Percentiles rank a stretch among this genome's conserved stretches.
phyloP scores from a whole-genome alignment of 2,797 vertebrate genomes.

The Sardinella longiceps region DNA sequence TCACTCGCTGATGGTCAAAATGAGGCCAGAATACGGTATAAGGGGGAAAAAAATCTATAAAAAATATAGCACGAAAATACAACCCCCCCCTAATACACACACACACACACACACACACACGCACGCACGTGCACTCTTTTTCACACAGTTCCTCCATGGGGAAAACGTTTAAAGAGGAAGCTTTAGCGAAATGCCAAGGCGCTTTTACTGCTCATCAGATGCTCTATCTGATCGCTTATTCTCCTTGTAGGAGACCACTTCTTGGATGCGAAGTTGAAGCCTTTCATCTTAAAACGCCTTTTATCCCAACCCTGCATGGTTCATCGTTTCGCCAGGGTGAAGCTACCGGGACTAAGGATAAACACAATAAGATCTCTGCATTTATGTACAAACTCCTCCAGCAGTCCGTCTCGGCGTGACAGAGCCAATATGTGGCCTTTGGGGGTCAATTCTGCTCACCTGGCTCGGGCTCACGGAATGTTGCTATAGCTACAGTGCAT shows the following conservation, averaged over 20 bases:
- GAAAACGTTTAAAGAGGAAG: not conserved
- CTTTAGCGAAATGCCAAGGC: not conserved
- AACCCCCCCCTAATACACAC: too few species aligned
- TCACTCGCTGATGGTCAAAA: conserved; percentile 39
- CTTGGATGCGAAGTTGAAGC: not conserved
- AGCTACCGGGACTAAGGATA: not conserved
- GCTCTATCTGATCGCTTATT: conserved; percentile 18
- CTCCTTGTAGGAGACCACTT: conserved; percentile 18
- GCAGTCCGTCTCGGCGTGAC: not conserved
- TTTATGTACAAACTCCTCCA: not conserved
- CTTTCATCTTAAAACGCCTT: conserved; percentile 12
- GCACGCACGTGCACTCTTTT: not conserved
- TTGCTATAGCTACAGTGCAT: not conserved
- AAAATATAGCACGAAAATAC: not conserved
- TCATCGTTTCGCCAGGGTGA: not conserved
- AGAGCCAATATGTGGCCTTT: not conserved
- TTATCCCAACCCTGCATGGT: conserved; percentile 1
- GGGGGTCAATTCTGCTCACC: not conserved
- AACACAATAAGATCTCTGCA: not conserved
- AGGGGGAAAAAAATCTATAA: not conserved
- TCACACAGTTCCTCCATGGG: not conserved
- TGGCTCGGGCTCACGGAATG: not conserved
- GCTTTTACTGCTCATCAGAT: not conserved
- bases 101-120: too few species aligned
- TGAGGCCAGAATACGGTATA: conserved; percentile 28